Evolutionary conservation across 2,113 vertebrate species (phyloP).

Genomic region (Cricetomys ansorgei): DNA sequence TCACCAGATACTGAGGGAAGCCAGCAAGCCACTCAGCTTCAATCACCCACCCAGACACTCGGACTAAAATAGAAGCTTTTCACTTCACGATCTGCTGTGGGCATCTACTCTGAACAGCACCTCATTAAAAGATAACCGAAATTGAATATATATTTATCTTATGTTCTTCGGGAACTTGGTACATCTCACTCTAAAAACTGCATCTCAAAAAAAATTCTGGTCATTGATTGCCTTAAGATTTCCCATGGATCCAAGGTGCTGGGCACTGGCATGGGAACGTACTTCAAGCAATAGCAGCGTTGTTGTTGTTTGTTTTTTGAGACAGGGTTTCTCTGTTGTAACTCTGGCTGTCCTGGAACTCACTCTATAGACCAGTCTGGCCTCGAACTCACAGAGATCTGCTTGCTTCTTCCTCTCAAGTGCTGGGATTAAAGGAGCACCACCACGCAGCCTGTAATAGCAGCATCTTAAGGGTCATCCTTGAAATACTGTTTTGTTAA

Average conservation of each 20-base stretch:
- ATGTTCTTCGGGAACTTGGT: neutral
- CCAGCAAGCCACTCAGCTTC: neutral
- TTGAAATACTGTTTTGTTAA: neutral
- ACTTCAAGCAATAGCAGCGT: neutral
- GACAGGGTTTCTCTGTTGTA: too few species aligned
- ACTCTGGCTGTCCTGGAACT: too few species aligned
- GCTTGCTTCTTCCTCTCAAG: too few species aligned
- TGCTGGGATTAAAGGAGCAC: too few species aligned
- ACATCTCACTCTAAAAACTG: neutral
- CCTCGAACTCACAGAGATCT: too few species aligned
- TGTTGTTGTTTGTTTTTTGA: too few species aligned
- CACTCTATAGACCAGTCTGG: too few species aligned
- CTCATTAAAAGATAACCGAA: neutral
- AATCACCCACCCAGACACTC: neutral
- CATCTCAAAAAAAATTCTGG: slow-evolving; percentile 9
- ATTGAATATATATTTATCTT: neutral
- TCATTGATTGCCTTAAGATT: neutral
- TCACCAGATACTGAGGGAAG: slow-evolving; percentile 21
- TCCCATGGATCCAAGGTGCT: neutral
- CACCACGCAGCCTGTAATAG: too few species aligned
- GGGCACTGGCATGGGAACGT: neutral
- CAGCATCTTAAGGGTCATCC: slow-evolving; percentile 18
- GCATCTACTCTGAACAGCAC: neutral
- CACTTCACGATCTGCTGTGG: neutral
- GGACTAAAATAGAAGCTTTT: slow-evolving; percentile 12